phyloP scores from a whole-genome alignment of 2,113 vertebrate species.

The Paedocypris sp. region DNA sequence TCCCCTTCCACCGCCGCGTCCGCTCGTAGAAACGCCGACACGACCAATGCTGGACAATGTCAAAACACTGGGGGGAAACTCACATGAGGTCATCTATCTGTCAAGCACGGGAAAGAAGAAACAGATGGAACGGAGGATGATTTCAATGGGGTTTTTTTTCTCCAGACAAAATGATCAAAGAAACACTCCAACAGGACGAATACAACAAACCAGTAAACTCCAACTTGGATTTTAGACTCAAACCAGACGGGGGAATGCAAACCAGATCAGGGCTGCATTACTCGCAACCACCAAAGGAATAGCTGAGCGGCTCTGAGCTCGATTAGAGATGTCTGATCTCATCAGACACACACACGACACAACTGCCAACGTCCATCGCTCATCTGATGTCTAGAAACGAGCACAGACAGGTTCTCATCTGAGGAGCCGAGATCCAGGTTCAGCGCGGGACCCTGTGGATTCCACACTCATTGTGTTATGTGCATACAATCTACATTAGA shows the following conservation, averaged over 20 bases:
- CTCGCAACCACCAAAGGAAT: slow-evolving; percentile 15
- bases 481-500: too few relatives aligned
- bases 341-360: slow-evolving; percentile 24
- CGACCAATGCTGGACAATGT: neutral
- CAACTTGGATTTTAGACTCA: too few relatives aligned
- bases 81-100: neutral
- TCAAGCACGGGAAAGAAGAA: neutral
- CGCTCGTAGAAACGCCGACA: neutral
- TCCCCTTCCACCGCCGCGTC: neutral
- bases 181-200: neutral
- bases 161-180: neutral
- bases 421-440: neutral
- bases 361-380: slow-evolving; percentile 27
- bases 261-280: slow-evolving; percentile 27
- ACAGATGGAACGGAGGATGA: neutral
- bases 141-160: neutral
- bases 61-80: slow-evolving; percentile 16
- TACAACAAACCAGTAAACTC: too few relatives aligned
- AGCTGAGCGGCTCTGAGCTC: slow-evolving; percentile 20
- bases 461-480: too few relatives aligned
- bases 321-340: slow-evolving; percentile 37
- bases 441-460: too few relatives aligned
- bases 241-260: slow-evolving; percentile 32
- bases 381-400: slow-evolving; percentile 14
- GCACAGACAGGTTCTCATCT: neutral